phyloP scores from a whole-genome alignment of 2,113 vertebrate species.

The Malurus elegans region DNA sequence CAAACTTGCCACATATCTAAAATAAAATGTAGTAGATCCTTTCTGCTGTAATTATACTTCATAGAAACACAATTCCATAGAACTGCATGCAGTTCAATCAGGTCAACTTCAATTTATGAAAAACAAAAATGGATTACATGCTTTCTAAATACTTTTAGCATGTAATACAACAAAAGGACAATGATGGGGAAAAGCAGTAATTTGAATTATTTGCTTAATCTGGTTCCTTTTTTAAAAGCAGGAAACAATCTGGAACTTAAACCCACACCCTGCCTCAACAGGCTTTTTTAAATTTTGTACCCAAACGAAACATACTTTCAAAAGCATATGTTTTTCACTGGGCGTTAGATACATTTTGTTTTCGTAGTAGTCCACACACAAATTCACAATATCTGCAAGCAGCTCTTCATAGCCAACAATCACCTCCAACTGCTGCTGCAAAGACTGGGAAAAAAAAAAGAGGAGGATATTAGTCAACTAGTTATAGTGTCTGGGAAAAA shows the following conservation, averaged over 20 bases:
- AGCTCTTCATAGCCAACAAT: slow-evolving; percentile 95
- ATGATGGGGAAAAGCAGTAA: neutral
- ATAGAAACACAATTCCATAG: neutral
- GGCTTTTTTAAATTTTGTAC: neutral
- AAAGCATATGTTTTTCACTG: slow-evolving; percentile 94
- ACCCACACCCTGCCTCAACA: neutral
- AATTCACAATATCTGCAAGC: slow-evolving; percentile 96
- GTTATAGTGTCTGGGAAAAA: neutral
- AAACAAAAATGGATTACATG: neutral
- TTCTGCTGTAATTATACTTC: neutral
- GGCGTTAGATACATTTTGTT: slow-evolving; percentile 98
- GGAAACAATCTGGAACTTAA: neutral
- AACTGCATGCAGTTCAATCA: neutral
- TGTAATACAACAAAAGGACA: neutral
- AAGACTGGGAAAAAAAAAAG: slow-evolving; percentile 74
- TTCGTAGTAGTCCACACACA: slow-evolving; percentile 96
- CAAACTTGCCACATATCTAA: neutral
- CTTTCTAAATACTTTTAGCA: neutral
- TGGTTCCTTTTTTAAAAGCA: neutral
- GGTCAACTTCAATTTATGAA: neutral
- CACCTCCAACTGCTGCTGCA: slow-evolving; percentile 97
- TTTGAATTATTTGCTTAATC: neutral
- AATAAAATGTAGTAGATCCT: neutral
- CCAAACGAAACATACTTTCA: slow-evolving; percentile 81
- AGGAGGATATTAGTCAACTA: neutral